Evolutionary conservation across 2,888 invertebrate genomes (phyloP), one percentile per base, ranked within the genome.

Genomic region (Leucoma salicis): DNA sequence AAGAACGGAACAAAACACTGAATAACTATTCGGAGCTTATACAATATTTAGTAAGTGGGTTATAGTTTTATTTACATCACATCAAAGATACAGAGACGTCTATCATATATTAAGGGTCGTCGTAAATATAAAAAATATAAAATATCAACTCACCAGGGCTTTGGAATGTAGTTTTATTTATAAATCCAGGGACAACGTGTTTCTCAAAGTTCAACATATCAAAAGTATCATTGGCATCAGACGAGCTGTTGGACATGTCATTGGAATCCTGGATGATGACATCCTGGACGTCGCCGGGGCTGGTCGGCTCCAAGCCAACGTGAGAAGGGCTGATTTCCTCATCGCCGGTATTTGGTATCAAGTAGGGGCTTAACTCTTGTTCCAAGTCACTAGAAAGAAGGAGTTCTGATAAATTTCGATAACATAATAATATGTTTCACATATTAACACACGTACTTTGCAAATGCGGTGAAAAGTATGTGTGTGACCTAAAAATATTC

Each of bases 301-400:
- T 82, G 29, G 74, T 74, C 5, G 81, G 76, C 42, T 74, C 78
- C 36, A 77, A 49, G 7, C 71, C 69, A 14, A 61, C 46, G 0
- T 70, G 49, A 0, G 71, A 60, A 11, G 57, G 33, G n/a, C 51
- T 52, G 0, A 65, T 57, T 24, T 83, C 84, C 25, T 85, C 87
- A 49, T 86, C 81, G 53, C 82, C 82, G 0, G 85, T 76, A 65
- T 87, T 87, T 46, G 87, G 89, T 39, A 89, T 89, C 35, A 89
- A 78, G 71, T 87, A 82, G 6, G 92, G 92, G 2, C 92, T 92
- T 18, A 92, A 70, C 53, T 92, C 90, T 50, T 92, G 92, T 53
- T 92, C 92, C 71, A 89, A 87, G 64, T 90, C 87, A 42, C 88
- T 88, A 68, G 3, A 72, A 74, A 39, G 42, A 57, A 56, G 12